Conservation (phyloP, 2,888 invertebrate genomes). For the Mythimna pallens region DNA sequence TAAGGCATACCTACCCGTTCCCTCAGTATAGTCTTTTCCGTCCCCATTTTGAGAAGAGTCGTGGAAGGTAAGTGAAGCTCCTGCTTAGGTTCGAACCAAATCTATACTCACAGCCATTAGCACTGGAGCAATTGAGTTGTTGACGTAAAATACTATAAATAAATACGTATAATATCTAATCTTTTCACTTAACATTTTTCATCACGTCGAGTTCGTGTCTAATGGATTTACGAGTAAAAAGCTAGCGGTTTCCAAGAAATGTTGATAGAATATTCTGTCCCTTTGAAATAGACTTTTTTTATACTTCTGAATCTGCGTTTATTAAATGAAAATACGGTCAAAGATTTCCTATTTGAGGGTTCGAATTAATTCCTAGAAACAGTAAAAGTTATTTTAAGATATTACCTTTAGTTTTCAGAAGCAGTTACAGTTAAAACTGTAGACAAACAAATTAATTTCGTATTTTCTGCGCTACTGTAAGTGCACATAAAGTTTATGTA, state of each 20-base stretch:
- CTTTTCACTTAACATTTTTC: background rate
- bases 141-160: background rate
- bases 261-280: background rate
- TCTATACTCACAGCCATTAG: too few species aligned
- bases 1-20: too few species aligned
- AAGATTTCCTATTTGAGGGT: background rate
- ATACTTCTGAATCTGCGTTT: background rate
- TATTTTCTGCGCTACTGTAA: background rate
- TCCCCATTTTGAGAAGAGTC: too few species aligned
- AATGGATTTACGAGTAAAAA: constrained; percentile 11
- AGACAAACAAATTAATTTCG: background rate
- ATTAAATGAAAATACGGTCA: constrained; percentile 9
- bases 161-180: background rate
- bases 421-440: background rate
- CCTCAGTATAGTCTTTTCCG: too few species aligned
- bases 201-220: background rate
- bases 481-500: too few species aligned
- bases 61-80: too few species aligned
- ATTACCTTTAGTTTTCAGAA: background rate
- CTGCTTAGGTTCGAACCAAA: too few species aligned
- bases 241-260: background rate
- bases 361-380: background rate
- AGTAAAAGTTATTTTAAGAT: background rate
- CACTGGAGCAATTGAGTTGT: background rate
- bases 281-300: constrained; percentile 11